Evolutionary conservation across 2,113 vertebrate genomes (phyloP).

Genomic region (Marmota flaviventris): DNA sequence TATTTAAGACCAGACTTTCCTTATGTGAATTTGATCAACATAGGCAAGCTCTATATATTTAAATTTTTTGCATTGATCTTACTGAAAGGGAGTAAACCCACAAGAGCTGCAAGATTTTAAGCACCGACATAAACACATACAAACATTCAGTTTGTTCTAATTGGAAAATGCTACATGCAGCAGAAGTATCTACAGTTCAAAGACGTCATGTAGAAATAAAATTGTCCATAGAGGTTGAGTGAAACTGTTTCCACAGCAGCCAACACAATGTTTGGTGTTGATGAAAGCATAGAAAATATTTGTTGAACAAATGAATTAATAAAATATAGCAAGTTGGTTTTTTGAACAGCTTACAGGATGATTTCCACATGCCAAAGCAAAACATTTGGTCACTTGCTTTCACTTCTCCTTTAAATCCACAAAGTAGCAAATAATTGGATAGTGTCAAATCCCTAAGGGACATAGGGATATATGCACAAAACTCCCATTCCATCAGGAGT

Average conservation of each 20-base stretch:
- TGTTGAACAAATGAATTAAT: neutral
- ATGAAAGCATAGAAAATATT: neutral
- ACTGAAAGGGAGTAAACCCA: neutral
- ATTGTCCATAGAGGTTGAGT: neutral
- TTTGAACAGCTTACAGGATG: neutral
- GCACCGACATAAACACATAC: neutral
- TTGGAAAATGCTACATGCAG: neutral
- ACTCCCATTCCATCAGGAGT: conserved; percentile 19
- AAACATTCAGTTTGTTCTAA: neutral
- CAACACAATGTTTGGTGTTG: neutral
- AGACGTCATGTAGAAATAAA: neutral
- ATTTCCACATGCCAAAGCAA: neutral
- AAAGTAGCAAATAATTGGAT: neutral
- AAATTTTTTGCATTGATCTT: neutral
- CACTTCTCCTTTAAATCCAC: conserved; percentile 18
- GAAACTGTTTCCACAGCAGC: neutral
- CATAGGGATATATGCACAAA: conserved; percentile 26
- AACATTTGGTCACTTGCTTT: neutral
- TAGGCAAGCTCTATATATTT: neutral
- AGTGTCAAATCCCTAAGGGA: neutral
- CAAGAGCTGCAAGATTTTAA: neutral
- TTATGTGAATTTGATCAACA: neutral
- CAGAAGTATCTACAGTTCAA: neutral
- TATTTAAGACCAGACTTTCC: neutral
- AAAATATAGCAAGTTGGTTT: neutral